Evolutionary conservation across 2,797 vertebrate species (phyloP).

Genomic region (Poecilia gillii): DNA sequence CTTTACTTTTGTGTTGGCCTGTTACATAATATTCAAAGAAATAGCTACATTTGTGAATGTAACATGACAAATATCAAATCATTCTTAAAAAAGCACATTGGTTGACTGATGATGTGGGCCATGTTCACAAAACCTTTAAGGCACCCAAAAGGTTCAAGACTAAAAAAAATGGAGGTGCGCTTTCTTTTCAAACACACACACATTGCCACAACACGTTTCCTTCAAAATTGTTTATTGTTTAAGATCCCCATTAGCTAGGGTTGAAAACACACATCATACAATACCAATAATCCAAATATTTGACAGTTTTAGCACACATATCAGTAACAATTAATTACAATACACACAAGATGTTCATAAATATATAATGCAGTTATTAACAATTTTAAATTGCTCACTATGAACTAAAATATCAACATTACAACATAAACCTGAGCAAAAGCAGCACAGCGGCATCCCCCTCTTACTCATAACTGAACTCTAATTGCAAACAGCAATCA

Average conservation of each 20-base stretch:
- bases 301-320: too few relatives aligned
- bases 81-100: neutral
- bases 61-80: neutral
- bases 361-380: too few relatives aligned
- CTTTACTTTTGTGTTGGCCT: neutral
- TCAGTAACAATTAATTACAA: too few relatives aligned
- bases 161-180: neutral
- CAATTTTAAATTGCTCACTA: neutral
- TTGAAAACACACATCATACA: too few relatives aligned
- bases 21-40: neutral
- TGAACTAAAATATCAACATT: neutral
- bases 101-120: neutral
- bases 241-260: too few relatives aligned
- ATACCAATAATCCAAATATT: too few relatives aligned
- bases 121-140: neutral
- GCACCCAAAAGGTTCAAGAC: neutral
- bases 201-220: neutral
- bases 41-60: neutral
- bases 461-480: neutral
- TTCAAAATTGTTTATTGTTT: neutral
- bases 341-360: too few relatives aligned
- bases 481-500: neutral
- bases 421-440: neutral
- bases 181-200: neutral
- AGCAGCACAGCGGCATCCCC: slow-evolving; percentile 11